Percentiles rank a stretch among this genome's conserved stretches.
phyloP scores from a whole-genome alignment of 2,113 vertebrate species.

The Geothlypis trichas region DNA sequence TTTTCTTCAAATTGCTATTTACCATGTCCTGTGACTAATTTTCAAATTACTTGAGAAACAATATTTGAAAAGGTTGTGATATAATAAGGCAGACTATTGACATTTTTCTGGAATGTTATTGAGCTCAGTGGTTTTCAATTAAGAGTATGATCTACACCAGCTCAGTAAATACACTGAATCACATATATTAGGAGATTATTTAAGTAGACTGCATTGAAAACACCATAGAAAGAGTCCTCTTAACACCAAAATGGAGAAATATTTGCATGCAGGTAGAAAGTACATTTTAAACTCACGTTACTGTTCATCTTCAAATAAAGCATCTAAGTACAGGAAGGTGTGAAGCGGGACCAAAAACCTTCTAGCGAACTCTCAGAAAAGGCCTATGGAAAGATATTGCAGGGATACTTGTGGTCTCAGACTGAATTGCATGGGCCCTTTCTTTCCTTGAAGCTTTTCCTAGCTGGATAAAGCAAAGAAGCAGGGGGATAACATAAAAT shows the following conservation, averaged over 20 bases:
- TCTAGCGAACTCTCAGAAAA: not conserved
- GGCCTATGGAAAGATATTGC: not conserved
- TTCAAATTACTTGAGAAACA: not conserved
- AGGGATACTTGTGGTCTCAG: not conserved
- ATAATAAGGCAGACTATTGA: not conserved
- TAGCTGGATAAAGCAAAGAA: not conserved
- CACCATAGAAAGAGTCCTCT: not conserved
- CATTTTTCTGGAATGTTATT: not conserved
- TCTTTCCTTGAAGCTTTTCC: not conserved
- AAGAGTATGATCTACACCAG: not conserved
- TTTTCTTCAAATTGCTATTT: slow-evolving; percentile 30
- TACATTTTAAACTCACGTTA: not conserved
- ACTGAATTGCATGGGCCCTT: not conserved
- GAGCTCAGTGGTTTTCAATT: not conserved
- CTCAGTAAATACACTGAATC: not conserved
- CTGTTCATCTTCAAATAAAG: not conserved
- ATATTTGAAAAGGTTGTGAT: slow-evolving; percentile 30
- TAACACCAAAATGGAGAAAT: not conserved
- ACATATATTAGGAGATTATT: accelerated
- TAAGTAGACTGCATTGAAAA: not conserved
- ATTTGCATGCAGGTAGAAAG: not conserved
- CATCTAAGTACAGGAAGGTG: not conserved
- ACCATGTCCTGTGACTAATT: not conserved
- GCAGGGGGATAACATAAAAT: not conserved
- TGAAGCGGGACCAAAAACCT: not conserved